Base-by-base conservation (phyloP, 2,888 invertebrate genomes). In the Cremastinae sp. region DNA sequence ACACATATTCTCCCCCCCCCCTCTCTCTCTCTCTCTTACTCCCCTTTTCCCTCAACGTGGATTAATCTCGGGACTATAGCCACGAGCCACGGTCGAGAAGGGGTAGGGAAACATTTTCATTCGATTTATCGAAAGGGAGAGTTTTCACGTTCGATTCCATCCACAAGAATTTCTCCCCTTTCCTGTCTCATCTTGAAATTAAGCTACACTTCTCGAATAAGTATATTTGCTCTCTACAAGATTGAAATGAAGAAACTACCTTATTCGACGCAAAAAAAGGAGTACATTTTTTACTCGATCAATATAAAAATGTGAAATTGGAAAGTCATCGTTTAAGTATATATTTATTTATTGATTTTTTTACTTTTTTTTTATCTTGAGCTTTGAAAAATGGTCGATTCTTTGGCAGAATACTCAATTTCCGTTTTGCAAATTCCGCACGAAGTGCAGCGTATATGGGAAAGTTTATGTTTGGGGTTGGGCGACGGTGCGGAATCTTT, bases 81-180 rank as follows among this genome's bases (percentile, higher is more conserved):
- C 61, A 34, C n/a, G 28, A 10, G 28, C 28, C 5, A 28, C 28
- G 28, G 5, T 3, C 28, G 28, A 2, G 2, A 28, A 5, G 28
- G 5, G 5, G 28, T 5, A 28, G 36, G 54, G 47, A 14, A 73
- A 53, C 36, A 59, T 73, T 61, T 74, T 68, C 66, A 61, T 75
- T 71, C 71, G 75, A 71, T 71, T 71, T 56, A 71, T 75, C 56
- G 66, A 66, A 38, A 22, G 49, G 16, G 12, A 49, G 41, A 61
- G 75, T 71, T 66, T 75, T 49, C 43, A 34, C 38, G 54, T 20
- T 61, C 14, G 41, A 38, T 59, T 47, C 49, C 28, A 45, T 51
- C 10, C 9, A 3, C n/a, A 51, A 51, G 49, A 59, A n/a, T 28
- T 28, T 28, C 28, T 28, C 28, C 28, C 28, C n/a, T n/a, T n/a